A percentile compares a stretch with the other conserved stretches of the same genome.
phyloP scores from a whole-genome alignment of 2,797 vertebrate species.

The Etheostoma nigrum region DNA sequence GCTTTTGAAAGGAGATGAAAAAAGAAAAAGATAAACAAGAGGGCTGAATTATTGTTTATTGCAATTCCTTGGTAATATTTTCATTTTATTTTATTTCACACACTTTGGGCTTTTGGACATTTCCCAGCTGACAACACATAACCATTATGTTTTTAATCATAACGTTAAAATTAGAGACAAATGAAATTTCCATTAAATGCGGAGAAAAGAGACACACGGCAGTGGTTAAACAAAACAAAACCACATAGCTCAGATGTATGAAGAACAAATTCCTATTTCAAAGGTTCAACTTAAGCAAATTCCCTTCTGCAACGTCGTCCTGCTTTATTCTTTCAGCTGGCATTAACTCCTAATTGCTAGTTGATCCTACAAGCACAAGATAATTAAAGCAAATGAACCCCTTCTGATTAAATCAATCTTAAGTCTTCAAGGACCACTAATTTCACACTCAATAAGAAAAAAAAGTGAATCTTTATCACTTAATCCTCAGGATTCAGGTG shows the following conservation, averaged over 20 bases:
- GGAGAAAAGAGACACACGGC: slow-evolving; percentile 45
- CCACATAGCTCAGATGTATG: slow-evolving; percentile 25
- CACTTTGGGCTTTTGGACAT: slow-evolving; percentile 62
- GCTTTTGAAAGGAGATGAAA: slow-evolving; percentile 43
- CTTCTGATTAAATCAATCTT: slow-evolving; percentile 24
- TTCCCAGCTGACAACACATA: slow-evolving; percentile 62
- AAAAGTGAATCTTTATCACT: slow-evolving; percentile 5
- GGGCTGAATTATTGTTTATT: slow-evolving; percentile 58
- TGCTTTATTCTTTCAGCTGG: slow-evolving; percentile 43
- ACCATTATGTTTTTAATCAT: slow-evolving; percentile 69
- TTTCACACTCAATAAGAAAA: not conserved
- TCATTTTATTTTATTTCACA: slow-evolving; percentile 52
- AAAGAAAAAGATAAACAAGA: slow-evolving; percentile 30
- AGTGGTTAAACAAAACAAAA: slow-evolving; percentile 61
- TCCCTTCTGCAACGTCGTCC: slow-evolving; percentile 21
- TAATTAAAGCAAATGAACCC: slow-evolving; percentile 63
- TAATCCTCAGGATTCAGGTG: not conserved
- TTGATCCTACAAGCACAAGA: slow-evolving; percentile 52
- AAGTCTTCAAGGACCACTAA: slow-evolving; percentile 13
- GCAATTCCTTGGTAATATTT: slow-evolving; percentile 33
- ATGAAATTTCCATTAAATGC: slow-evolving; percentile 64
- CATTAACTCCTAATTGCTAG: slow-evolving; percentile 62
- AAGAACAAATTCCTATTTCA: slow-evolving; percentile 50
- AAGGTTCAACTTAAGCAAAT: slow-evolving; percentile 28
- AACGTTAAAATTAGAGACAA: slow-evolving; percentile 64